phyloP scores from a whole-genome alignment of 2,797 vertebrate species.

The Peromyscus aztecus region DNA sequence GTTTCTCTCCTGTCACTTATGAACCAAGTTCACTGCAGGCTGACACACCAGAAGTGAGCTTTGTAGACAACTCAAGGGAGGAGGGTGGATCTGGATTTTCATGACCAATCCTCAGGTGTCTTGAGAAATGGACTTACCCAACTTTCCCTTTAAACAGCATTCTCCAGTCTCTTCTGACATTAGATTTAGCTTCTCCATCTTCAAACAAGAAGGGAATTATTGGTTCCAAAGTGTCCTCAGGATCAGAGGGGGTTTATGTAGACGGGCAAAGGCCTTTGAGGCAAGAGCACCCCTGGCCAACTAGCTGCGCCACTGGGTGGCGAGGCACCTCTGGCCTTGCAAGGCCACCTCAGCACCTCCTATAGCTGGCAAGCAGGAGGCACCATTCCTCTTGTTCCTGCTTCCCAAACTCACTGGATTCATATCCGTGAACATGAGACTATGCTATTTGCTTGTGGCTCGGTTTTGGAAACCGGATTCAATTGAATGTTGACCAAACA shows the following conservation, averaged over 20 bases:
- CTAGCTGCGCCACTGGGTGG: background rate
- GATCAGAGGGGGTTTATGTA: background rate
- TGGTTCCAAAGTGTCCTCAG: conserved; percentile 7
- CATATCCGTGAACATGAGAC: background rate
- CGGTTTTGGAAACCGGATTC: conserved; percentile 40
- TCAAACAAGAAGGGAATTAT: background rate
- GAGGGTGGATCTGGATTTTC: background rate
- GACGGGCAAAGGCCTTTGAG: background rate
- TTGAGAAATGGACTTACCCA: background rate
- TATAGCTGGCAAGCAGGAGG: background rate
- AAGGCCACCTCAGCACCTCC: background rate
- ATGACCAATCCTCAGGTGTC: background rate
- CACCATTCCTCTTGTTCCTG: background rate
- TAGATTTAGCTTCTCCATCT: background rate
- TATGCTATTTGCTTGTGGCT: background rate
- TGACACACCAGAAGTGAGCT: background rate
- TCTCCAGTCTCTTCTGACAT: background rate
- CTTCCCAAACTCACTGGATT: background rate
- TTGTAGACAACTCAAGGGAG: background rate
- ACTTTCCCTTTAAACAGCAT: background rate
- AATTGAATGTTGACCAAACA: conserved; percentile 3
- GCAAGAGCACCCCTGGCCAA: background rate
- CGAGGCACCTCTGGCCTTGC: no score
- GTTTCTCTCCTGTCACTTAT: background rate
- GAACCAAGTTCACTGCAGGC: background rate